Base-by-base conservation (phyloP, 2,113 vertebrate genomes). In the Ochotona princeps region DNA sequence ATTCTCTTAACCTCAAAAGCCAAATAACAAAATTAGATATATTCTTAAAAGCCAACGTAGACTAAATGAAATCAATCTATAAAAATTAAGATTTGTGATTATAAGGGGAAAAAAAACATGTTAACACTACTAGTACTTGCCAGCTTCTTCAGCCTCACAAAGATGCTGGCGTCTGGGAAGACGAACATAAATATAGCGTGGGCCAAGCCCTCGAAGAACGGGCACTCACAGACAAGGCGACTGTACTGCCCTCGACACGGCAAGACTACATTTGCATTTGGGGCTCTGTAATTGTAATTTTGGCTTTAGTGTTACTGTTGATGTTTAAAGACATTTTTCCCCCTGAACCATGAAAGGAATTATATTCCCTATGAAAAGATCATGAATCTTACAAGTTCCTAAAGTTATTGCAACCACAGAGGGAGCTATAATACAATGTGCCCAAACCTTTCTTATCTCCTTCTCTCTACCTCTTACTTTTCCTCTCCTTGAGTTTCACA, bases 1-100 rank as follows among this genome's bases (percentile, higher is more conserved):
- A 72, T 79, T 1, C 47, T 28, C 21, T 76, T 61, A 85, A 35
- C 10, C 10, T 65, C 32, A 86, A 93, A 84, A 79, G 32, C 89
- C 76, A 93, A 84, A 94, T 44, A 20, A 72, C 28, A 66, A 84
- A 87, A 61, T 63, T 88, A 87, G 44, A 26, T 80, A 69, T n/a
- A 87, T 44, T n/a, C n/a, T 8, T 92, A 47, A 75, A 83, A 83
- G 88, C 87, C 75, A 90, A 74, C 14, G 66, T 10, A 73, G 69
- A 47, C 73, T 91, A 83, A 78, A 26, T 57, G 85, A 84, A 70
- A 83, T 30, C 38, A 65, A 73, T 93, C 8, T 93, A 66, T 78
- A 84, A 87, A 92, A 73, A 83, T 70, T 70, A 63, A 70, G 38
- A 83, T 76, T 66, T 83, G 1, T 9, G n/a, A 32, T 44, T 69